Percentiles rank a stretch among this genome's conserved stretches.
These are phyloP conservation scores for Gymnothorax javanicus DNA, from an alignment of 2,797 vertebrate genomes.

Conservation along the genomic window DNA sequence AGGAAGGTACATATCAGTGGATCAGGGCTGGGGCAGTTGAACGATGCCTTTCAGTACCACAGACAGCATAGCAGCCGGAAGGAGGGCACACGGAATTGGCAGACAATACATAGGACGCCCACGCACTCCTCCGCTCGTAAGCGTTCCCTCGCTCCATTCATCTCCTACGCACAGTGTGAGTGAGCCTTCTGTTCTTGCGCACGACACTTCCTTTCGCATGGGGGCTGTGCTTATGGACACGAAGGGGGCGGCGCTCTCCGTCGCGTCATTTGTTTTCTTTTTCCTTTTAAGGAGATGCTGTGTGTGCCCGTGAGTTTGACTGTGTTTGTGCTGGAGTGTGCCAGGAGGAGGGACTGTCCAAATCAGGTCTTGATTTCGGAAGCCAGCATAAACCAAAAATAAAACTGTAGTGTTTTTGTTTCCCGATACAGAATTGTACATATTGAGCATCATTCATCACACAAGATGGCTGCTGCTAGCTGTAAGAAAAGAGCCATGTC, in stretches of 20 bases:
- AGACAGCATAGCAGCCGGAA: not conserved
- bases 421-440: not conserved
- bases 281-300: not conserved
- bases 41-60: not conserved
- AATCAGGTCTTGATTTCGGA: not conserved
- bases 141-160: constrained; percentile 13
- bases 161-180: not conserved
- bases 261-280: not conserved
- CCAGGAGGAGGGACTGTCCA: not conserved
- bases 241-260: not conserved
- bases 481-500: too few relatives aligned
- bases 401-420: not conserved
- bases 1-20: not conserved
- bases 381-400: not conserved
- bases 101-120: not conserved
- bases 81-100: not conserved
- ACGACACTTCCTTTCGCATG: not conserved
- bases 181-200: not conserved
- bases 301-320: not conserved
- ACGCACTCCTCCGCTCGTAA: not conserved
- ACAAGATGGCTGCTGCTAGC: too few relatives aligned
- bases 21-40: not conserved
- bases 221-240: not conserved
- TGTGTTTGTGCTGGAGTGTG: too few relatives aligned
- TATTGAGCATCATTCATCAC: too few relatives aligned